Base-by-base conservation (phyloP, 1,140 invertebrate genomes). In the Bombus sibiricus region DNA sequence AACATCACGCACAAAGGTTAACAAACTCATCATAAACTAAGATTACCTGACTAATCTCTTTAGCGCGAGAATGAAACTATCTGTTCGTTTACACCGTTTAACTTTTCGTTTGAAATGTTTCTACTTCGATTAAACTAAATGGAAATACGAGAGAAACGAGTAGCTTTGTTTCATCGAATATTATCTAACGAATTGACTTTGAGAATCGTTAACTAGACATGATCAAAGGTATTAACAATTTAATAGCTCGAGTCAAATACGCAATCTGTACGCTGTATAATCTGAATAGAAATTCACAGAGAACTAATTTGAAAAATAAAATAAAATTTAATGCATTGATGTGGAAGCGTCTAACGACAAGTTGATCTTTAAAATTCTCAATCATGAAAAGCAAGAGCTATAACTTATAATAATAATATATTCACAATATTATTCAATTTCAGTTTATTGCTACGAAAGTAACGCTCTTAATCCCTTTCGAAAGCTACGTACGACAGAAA, bases 21-120 rank as follows among this genome's bases (percentile, higher is more conserved):
- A 82, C 57, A 43, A 83, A 47, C 53, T 59, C 41, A 73, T 73
- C 71, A 15, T 47, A 2, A 64, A 28, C 62, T 83, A 39, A 37
- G 66, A 47, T 66, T 47, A 13, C 28, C 8, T n/a, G 22, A 34
- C 25, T 22, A 53, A 22, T 22, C 8, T 18, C 15, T 32, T 10
- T 25, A 25, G 22, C 32, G 22, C 5, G 73, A 47, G 25, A 34
- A 74, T 32, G n/a, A 13, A 25, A 34, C 12, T 59, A 64, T 76
- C 32, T 22, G 10, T 71, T 25, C 9, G 32, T 66, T 34, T 34
- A 53, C 18, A 22, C 47, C 6, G 47, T 53, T 53, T 53, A 53
- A 8, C 47, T 53, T 22, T 53, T 53, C 47, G 47, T 53, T 53
- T 22, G 18, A 53, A 53, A 53, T 53, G 47, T 22, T 53, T 53